phyloP scores from a whole-genome alignment of 2,113 vertebrate genomes.

The Pedetes capensis region DNA sequence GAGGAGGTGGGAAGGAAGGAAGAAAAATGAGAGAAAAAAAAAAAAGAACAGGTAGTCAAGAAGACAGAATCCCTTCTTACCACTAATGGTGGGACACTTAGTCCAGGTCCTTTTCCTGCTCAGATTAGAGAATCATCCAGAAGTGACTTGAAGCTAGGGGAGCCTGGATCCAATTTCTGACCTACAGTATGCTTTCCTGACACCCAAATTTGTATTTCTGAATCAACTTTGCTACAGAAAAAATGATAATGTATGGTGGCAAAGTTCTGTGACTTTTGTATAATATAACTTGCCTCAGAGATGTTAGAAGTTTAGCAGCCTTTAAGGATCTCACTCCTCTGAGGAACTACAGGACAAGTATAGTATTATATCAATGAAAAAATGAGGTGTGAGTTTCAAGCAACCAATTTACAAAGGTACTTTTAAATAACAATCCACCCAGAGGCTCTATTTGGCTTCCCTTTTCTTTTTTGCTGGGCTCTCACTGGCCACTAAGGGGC shows the following conservation, averaged over 20 bases:
- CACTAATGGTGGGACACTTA: too few relatives aligned
- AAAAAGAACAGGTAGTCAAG: neutral
- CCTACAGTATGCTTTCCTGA: neutral
- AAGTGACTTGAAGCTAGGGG: neutral
- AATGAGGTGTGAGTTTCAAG: neutral
- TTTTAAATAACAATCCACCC: neutral
- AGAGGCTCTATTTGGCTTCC: neutral
- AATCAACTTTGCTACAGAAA: neutral
- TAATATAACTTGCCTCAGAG: neutral
- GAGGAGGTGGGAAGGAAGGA: neutral
- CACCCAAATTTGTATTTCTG: conserved; percentile 1
- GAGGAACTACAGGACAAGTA: neutral
- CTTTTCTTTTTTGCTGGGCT: neutral
- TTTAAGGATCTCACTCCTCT: neutral
- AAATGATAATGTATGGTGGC: neutral
- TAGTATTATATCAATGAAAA: neutral
- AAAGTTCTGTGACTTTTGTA: neutral
- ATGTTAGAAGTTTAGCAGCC: neutral
- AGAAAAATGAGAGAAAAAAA: too few relatives aligned
- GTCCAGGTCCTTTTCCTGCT: neutral
- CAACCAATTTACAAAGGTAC: neutral
- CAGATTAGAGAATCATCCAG: neutral
- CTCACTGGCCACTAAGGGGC: neutral
- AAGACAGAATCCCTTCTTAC: neutral
- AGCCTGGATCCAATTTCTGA: neutral